Evolutionary conservation across 2,113 vertebrate genomes (phyloP).

Genomic region (Microcebus murinus): DNA sequence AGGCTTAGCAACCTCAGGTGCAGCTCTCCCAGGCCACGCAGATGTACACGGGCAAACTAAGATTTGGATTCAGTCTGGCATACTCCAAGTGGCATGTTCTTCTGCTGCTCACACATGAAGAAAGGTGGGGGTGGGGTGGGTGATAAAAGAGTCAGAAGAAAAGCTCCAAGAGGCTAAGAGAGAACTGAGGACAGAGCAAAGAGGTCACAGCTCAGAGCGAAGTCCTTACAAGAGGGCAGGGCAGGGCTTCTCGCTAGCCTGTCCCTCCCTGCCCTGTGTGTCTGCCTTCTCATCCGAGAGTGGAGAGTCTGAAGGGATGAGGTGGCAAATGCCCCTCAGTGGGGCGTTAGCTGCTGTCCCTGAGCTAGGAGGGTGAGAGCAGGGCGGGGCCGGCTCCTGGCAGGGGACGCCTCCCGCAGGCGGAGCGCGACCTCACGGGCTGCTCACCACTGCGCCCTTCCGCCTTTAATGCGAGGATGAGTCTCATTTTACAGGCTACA

Average conservation of each 20-base stretch:
- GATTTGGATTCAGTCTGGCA: background rate
- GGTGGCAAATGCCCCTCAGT: background rate
- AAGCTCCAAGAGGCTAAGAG: background rate
- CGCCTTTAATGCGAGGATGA: background rate
- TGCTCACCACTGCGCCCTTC: accelerated
- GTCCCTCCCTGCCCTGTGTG: background rate
- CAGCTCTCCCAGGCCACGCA: background rate
- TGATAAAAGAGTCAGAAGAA: background rate
- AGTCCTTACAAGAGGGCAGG: background rate
- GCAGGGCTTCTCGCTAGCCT: background rate
- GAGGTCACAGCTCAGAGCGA: background rate
- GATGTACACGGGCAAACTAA: background rate
- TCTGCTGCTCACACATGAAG: background rate
- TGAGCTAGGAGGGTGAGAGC: background rate
- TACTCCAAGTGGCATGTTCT: background rate
- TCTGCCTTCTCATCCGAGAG: background rate
- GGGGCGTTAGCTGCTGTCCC: background rate
- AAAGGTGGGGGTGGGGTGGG: background rate
- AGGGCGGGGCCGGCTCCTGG: background rate
- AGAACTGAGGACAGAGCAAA: background rate
- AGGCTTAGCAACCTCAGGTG: background rate
- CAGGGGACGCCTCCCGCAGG: background rate
- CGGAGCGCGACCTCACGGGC: background rate
- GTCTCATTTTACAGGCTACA: background rate
- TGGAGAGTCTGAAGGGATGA: background rate